Base-by-base conservation (phyloP, 2,888 invertebrate species). In the Megaustenia siamemsis region DNA sequence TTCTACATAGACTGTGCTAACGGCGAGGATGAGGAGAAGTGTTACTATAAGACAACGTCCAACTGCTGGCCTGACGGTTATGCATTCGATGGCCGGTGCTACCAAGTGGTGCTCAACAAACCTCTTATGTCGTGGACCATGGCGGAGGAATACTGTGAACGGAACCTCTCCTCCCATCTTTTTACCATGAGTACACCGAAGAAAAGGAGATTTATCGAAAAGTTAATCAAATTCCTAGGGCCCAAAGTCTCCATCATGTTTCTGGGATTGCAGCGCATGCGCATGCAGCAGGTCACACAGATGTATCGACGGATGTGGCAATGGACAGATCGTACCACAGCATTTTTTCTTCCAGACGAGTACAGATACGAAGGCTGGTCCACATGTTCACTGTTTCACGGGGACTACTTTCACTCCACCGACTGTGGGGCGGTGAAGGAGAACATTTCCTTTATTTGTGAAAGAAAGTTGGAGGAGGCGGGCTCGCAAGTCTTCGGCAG, bases 291-390 rank as follows among this genome's bases (percentile, higher is more conserved):
- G 66, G 82, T 82, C 6, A 1, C 45, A 1, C 82, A 82, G 43
- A 32, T 84, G 68, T 86, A 86, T 60, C 76, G 82, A 10, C 82
- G 82, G 40, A 82, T 84, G 75, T 86, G 86, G 86, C 84, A 86
- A 80, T 86, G 86, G 86, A 69, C 84, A 6, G 86, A 86, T 68
- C 75, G 82, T 35, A 86, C 75, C 15, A 68, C 84, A 18, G 86
- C 86, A 35, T 84, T 82, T 45, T 86, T 78, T 68, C 82, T 86
- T 6, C 86, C 82, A 5, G 45, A 84, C 32, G 78, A 84, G 12
- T 78, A 84, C 38, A 49, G 86, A 15, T 82, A 84, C 38, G 84
- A 86, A 18, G 84, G 82, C 21, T 84, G 82, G 73, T 82, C 86
- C 4, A 84, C 84, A 0, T 86, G 86, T 63, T 78, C 86, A 0